Percentiles rank a stretch among this genome's conserved stretches.
phyloP scores from a whole-genome alignment of 2,797 vertebrate species.

The Fringilla coelebs region DNA sequence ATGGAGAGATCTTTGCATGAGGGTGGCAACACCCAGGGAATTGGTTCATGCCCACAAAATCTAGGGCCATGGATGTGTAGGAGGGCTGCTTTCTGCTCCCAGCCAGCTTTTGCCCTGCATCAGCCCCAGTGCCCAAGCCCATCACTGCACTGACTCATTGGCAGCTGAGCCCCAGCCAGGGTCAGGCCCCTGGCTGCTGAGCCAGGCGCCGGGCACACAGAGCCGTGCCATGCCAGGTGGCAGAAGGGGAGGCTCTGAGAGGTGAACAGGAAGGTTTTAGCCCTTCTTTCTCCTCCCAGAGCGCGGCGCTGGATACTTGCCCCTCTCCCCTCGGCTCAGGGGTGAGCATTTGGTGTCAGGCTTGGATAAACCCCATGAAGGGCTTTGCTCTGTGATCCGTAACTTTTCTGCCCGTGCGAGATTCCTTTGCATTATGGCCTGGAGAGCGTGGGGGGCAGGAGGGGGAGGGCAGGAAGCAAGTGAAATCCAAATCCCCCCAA shows the following conservation, averaged over 20 bases:
- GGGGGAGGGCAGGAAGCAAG: slow-evolving; percentile 60
- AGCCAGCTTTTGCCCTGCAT: not conserved
- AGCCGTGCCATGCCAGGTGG: accelerated
- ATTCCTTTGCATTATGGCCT: slow-evolving; percentile 40
- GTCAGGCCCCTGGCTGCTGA: not conserved
- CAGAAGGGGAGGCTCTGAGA: not conserved
- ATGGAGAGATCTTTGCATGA: not conserved
- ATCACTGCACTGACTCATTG: not conserved
- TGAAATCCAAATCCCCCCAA: slow-evolving; percentile 68
- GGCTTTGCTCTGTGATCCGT: slow-evolving; percentile 33
- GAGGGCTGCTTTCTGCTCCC: not conserved
- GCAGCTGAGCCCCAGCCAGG: not conserved
- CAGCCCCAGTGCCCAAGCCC: not conserved
- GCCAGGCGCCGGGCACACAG: not conserved
- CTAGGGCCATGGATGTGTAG: accelerated
- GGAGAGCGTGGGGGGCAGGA: not conserved
- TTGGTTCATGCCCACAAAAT: not conserved
- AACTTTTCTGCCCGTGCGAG: slow-evolving; percentile 16
- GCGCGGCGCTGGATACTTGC: not conserved
- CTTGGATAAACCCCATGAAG: not conserved
- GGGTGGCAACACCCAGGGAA: not conserved
- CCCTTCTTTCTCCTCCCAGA: not conserved
- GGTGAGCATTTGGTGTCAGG: not conserved
- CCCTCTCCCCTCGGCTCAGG: accelerated
- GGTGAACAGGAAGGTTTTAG: not conserved